Base-by-base conservation (phyloP, 2,888 invertebrate genomes). In the Tanytarsus gracilentus region DNA sequence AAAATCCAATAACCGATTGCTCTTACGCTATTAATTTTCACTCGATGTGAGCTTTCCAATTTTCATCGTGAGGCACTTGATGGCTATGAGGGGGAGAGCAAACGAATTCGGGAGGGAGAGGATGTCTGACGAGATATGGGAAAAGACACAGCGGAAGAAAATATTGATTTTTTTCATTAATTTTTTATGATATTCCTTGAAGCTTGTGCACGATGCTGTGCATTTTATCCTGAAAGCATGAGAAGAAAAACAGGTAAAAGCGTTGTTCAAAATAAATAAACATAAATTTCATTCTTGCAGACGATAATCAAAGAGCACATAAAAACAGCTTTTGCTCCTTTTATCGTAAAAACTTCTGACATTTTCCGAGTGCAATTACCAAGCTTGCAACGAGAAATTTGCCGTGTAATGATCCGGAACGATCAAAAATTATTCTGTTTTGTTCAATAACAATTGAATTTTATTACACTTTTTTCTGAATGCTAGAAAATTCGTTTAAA, bases 161-260 rank as follows among this genome's bases (percentile, higher is more conserved):
- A 56, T 56, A 56, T 56, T 56, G 55, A 56, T 56, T 56, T 49
- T 39, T 56, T 40, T 39, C 55, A 56, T 56, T 56, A 56, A 56
- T 40, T 56, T 39, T 56, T 36, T 30, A 53, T 53, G 53, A 53
- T 53, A 36, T 25, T 29, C 25, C 44, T 44, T 23, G 16, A 21
- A 11, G 8, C 11, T 18, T 21, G 9, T 53, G 23, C 53, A 36
- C 29, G 2, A 26, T 26, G 49, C 40, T 9, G 9, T 23, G 39
- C 55, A 26, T 39, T 23, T 26, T 25, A 44, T 44, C 18, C 18
- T 44, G 44, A 23, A 44, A 23, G 21, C 23, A 18, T 23, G 18
- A 18, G 44, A 18, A 44, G 11, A 21, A 18, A 18, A 18, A 18
- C 18, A n/a, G 53, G n/a, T 36, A 53, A 33, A 33, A 36, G 36